Base-by-base conservation (phyloP, 2,113 vertebrate genomes). In the Anseranas semipalmata region DNA sequence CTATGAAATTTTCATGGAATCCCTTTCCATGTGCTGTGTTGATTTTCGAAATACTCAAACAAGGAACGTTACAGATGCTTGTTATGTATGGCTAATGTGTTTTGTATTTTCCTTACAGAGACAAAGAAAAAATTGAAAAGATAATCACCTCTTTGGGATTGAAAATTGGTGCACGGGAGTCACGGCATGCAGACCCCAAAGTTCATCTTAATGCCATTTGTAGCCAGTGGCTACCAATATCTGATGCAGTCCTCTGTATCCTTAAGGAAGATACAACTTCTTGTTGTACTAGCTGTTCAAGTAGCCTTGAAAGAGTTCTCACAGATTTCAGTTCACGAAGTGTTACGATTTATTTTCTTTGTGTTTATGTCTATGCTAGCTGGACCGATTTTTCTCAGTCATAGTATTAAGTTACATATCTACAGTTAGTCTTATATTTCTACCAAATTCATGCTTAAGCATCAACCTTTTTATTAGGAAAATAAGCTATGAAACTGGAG, bases 201-300 rank as follows among this genome's bases (percentile, higher is more conserved):
- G 99, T 99, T 48, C 99, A 99, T 16, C 98, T 99, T 33, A 98
- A 98, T 87, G 99, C 99, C 93, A 99, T 99, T 95, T 99, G 99
- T 95, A 98, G 98, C 88, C 99, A 99, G 91, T 99, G 99, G 99
- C 97, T 99, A 5, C 99, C 99, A 3, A 77, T 99, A 79, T 99
- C 99, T 30, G 98, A 98, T 37, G 99, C 99, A 10, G 98, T 99
- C 15, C 99, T 99, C 28, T 98, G 99, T 99, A 99, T 99, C 99
- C 98, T 99, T 97, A 46, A 58, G 30, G 20, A 87, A 87, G 3
- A 68, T 6, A 17, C 1, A 90, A 4, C 32, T 60, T 74, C 39
- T 14, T 58, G n/a, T 33, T 52, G 48, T 85, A 0, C 16, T 56
- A 33, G 7, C 46, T 76, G 30, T 16, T 92, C 15, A n/a, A n/a